Base-by-base conservation (phyloP, 2,113 vertebrate species). In the Bostrychus sinensis region DNA sequence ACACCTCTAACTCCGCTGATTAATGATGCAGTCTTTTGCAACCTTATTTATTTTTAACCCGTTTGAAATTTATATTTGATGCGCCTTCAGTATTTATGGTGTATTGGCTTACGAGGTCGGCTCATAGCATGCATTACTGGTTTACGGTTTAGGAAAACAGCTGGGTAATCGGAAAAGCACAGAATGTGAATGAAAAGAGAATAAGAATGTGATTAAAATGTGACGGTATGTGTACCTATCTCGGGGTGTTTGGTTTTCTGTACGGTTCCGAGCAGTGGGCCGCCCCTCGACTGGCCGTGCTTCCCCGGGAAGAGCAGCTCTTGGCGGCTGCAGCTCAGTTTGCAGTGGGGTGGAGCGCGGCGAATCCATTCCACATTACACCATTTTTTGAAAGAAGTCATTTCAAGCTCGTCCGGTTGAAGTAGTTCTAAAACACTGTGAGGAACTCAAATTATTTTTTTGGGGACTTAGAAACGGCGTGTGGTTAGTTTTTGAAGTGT, bases 41-140 rank as follows among this genome's bases (percentile, higher is more conserved):
- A 54, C 76, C 83, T 66, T 85, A 81, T 90, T 88, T 87, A 85
- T 89, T 86, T 88, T 88, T 87, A 88, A 89, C 83, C 62, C 34
- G 75, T 80, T 86, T 78, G 72, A 87, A 83, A 86, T 88, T 39
- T 87, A 86, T 86, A 89, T 86, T 88, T 82, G 80, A 88, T 87
- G 84, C 84, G 64, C 77, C 73, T 78, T 41, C 60, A 79, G 70
- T 86, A 78, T 88, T 88, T 74, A 69, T 68, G 83, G 72, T 70
- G 76, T 80, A 79, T 87, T 82, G 72, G 70, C 65, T 87, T 84
- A 79, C 78, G 72, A 1, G 53, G 28, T 57, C 68, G 57, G 46
- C 46, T 48, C 28, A 9, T 4, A 11, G 34, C 39, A 17, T 37
- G 30, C 43, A 57, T 41, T 6, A 20, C 58, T 65, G 64, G 3